Conservation (phyloP, 1,140 invertebrate species). For the Parasteatoda tepidariorum region DNA sequence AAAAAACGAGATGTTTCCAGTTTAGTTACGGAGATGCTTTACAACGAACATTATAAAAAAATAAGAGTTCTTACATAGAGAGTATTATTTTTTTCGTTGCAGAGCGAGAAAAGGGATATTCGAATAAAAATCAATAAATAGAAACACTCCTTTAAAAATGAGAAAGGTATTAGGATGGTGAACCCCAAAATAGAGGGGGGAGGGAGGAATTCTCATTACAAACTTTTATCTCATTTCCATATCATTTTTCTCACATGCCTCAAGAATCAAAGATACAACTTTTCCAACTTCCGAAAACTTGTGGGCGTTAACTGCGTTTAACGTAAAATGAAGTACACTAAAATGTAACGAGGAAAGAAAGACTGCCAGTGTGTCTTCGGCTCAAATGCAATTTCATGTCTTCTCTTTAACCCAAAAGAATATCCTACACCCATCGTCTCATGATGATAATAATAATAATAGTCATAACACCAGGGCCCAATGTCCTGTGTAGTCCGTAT, state of each 20-base stretch:
- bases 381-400: constrained; percentile 23
- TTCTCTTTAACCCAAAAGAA: neutral
- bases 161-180: neutral
- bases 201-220: constrained; percentile 5
- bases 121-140: no score
- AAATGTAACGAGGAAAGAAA: neutral
- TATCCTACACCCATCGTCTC: neutral
- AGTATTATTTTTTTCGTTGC: no score
- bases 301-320: neutral
- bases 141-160: no score
- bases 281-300: neutral
- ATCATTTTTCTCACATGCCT: neutral
- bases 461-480: constrained; percentile 17
- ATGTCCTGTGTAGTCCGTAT: constrained; percentile 1
- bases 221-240: neutral
- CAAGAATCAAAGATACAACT: neutral
- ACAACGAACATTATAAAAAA: no score
- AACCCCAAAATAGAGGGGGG: neutral
- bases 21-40: no score
- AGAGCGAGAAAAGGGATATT: no score
- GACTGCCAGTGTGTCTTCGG: constrained; percentile 15
- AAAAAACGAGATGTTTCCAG: no score
- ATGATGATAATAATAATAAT: constrained; percentile 27
- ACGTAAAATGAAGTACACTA: neutral
- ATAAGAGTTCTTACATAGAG: no score